Evolutionary conservation across 2,113 vertebrate genomes (phyloP).

Genomic region (Scolopax mira): DNA sequence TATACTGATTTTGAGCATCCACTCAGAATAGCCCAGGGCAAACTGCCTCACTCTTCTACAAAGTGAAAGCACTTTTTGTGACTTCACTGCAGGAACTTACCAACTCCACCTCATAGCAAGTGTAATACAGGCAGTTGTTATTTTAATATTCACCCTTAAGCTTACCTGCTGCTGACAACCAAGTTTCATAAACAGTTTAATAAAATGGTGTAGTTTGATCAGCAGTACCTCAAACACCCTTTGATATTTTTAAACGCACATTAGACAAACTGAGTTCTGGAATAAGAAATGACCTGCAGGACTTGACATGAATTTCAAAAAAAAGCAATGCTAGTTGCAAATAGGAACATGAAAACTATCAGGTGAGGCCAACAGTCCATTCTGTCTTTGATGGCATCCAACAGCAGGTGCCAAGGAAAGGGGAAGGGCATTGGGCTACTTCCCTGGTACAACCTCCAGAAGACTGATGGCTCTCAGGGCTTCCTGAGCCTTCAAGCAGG

Average conservation of each 20-base stretch:
- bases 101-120: background rate
- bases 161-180: background rate
- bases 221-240: background rate
- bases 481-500: background rate
- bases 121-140: background rate
- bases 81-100: background rate
- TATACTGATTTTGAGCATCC: background rate
- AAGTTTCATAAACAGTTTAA: background rate
- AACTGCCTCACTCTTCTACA: background rate
- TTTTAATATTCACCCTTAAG: background rate
- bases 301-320: background rate
- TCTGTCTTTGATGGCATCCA: background rate
- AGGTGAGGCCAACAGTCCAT: background rate
- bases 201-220: background rate
- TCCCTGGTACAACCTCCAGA: background rate
- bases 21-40: background rate
- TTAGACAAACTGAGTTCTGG: background rate
- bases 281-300: background rate
- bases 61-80: background rate
- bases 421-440: background rate
- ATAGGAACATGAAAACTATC: background rate
- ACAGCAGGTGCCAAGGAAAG: background rate
- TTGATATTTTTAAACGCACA: accelerated
- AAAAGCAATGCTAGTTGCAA: background rate
- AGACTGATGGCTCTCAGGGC: background rate